Conservation (phyloP, 2,113 vertebrate species). For the Entomyzon cyanotis region DNA sequence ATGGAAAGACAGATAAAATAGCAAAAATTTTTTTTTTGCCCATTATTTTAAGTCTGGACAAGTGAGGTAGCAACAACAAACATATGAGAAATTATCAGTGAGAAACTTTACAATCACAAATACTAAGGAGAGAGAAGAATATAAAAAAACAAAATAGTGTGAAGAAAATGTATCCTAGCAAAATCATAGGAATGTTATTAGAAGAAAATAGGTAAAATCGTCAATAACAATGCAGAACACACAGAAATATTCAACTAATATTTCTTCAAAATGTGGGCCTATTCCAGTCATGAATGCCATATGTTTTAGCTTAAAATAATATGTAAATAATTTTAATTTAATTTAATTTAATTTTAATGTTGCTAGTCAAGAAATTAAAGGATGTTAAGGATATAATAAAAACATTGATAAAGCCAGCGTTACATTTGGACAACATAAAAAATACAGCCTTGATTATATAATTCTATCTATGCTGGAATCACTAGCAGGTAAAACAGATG, state of each 20-base stretch:
- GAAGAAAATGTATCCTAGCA: not conserved
- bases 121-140: not conserved
- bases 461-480: not conserved
- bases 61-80: not conserved
- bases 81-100: not conserved
- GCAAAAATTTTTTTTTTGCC: not conserved
- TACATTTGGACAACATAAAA: not conserved
- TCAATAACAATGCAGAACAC: not conserved
- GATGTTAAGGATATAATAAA: not conserved
- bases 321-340: not conserved
- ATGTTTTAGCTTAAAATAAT: not conserved
- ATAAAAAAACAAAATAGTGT: not conserved
- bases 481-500: not conserved
- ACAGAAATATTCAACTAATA: not conserved
- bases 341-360: too few species aligned
- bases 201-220: not conserved
- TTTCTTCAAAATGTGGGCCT: not conserved
- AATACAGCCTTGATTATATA: not conserved
- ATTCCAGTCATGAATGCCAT: not conserved
- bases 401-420: not conserved
- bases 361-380: not conserved
- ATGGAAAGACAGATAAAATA: not conserved
- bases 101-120: not conserved
- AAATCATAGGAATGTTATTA: not conserved
- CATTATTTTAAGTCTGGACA: not conserved